Evolutionary conservation across 2,888 invertebrate species (phyloP), one percentile per base, ranked within the genome.

Genomic region (Eudemis profundana): DNA sequence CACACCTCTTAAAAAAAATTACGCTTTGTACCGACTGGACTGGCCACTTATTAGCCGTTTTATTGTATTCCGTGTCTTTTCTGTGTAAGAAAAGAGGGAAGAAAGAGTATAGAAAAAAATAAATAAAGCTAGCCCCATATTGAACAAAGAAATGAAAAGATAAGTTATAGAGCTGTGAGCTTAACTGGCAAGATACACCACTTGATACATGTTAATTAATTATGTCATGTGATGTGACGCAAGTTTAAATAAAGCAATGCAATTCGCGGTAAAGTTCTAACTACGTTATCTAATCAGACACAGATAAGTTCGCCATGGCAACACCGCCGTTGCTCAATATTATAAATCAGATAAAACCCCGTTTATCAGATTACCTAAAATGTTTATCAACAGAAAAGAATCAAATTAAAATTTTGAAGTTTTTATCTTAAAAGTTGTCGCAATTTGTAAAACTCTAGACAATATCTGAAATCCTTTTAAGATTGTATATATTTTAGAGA

Each of bases 261-360:
- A 49, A 40, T 23, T 40, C 27, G 4, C 27, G 47, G 56, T 42
- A 42, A 56, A 40, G 21, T 17, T 42, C 63, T 33, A 49, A 42
- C 33, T 15, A 40, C 33, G 10, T 33, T 63, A 63, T 63, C 56
- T 63, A 56, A 56, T 63, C 50, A 29, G 14, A 4, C 51, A 42
- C 15, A 21, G 49, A 51, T 51, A 51, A 23, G 33, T 63, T 49
- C 42, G 8, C 40, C 29, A 63, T 56, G 15, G 49, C 14, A 33
- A 56, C 63, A 23, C 29, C 14, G 49, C 33, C 21, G 42, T 51
- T 56, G 50, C 63, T 21, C 49, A 59, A 38, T 51, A 27, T 44
- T n/a, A 19, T 38, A 38, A 50, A 38, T 64, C 50, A 36, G 50
- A 59, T 44, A 44, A 47, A 57, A 33, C 47, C 42, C 27, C 21